phyloP scores from a whole-genome alignment of 2,797 vertebrate species.

The Champsocephalus esox region DNA sequence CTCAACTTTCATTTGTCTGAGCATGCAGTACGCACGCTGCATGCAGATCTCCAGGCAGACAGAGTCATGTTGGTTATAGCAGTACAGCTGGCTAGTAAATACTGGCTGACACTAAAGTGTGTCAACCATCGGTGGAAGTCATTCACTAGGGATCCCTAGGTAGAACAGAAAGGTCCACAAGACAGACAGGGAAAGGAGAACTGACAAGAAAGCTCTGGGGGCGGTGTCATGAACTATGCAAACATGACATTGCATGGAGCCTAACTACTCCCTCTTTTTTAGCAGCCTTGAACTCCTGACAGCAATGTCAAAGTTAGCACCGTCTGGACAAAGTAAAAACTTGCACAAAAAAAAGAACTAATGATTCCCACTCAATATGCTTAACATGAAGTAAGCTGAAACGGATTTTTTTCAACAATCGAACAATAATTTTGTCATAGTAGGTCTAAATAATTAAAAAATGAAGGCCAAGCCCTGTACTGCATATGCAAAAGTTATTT shows the following conservation, averaged over 20 bases:
- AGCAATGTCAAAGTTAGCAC: slow-evolving; percentile 23
- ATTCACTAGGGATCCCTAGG: slow-evolving; percentile 50
- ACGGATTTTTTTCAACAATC: slow-evolving; percentile 33
- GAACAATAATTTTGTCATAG: neutral
- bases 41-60: slow-evolving; percentile 42
- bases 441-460: neutral
- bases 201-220: slow-evolving; percentile 30
- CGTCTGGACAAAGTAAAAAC: slow-evolving; percentile 33
- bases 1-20: slow-evolving; percentile 72
- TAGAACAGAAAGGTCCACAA: slow-evolving; percentile 42
- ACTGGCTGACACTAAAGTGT: slow-evolving; percentile 57
- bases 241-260: slow-evolving; percentile 55
- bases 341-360: slow-evolving; percentile 37
- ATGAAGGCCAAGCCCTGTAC: no score
- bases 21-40: slow-evolving; percentile 50
- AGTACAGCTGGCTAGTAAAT: slow-evolving; percentile 64
- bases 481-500: no score
- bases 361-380: slow-evolving; percentile 39
- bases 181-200: slow-evolving; percentile 48
- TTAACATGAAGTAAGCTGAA: slow-evolving; percentile 30
- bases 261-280: slow-evolving; percentile 39
- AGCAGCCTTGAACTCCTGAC: slow-evolving; percentile 44
- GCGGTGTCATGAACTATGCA: slow-evolving; percentile 53
- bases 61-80: slow-evolving; percentile 51
- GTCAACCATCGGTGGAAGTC: slow-evolving; percentile 64